These are phyloP conservation scores for Distichodus sexfasciatus DNA, from an alignment of 2,797 vertebrate species.

Conservation along the genomic window DNA sequence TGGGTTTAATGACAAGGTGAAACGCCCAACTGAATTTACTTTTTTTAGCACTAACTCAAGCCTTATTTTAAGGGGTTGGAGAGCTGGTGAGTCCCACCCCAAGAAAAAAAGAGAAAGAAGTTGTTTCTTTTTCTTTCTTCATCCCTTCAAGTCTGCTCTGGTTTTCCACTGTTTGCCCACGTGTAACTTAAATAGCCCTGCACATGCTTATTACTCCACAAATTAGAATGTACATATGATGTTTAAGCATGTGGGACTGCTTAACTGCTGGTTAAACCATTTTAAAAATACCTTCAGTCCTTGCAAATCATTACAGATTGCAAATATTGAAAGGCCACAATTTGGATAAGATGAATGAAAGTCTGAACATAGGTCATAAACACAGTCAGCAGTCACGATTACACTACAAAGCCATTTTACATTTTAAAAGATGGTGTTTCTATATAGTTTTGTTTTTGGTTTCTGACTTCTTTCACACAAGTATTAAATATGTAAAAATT, in stretches of 20 bases:
- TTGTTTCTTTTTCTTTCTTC: not conserved
- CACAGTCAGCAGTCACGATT: constrained; percentile 29
- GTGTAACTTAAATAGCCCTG: constrained; percentile 68
- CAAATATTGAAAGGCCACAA: constrained; percentile 46
- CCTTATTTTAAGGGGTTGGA: constrained; percentile 26
- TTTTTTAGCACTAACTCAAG: constrained; percentile 25
- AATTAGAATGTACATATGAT: constrained; percentile 73
- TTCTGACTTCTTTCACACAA: not conserved
- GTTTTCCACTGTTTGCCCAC: constrained; percentile 57
- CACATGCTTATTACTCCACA: constrained; percentile 72
- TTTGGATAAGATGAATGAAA: constrained; percentile 58
- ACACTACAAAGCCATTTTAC: not conserved
- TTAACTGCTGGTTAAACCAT: constrained; percentile 70
- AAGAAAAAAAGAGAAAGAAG: constrained; percentile 27
- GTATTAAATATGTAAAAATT: too few relatives aligned
- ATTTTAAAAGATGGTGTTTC: constrained; percentile 40
- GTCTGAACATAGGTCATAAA: too few relatives aligned
- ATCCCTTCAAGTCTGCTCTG: not conserved
- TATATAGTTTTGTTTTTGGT: constrained; percentile 24
- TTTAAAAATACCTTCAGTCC: constrained; percentile 60
- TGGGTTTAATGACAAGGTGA: constrained; percentile 20
- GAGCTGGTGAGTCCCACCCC: constrained; percentile 36
- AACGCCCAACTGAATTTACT: constrained; percentile 17
- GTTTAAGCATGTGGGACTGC: constrained; percentile 67
- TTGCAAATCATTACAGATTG: constrained; percentile 22